phyloP scores from a whole-genome alignment of 2,797 vertebrate genomes.

The Fringilla coelebs region DNA sequence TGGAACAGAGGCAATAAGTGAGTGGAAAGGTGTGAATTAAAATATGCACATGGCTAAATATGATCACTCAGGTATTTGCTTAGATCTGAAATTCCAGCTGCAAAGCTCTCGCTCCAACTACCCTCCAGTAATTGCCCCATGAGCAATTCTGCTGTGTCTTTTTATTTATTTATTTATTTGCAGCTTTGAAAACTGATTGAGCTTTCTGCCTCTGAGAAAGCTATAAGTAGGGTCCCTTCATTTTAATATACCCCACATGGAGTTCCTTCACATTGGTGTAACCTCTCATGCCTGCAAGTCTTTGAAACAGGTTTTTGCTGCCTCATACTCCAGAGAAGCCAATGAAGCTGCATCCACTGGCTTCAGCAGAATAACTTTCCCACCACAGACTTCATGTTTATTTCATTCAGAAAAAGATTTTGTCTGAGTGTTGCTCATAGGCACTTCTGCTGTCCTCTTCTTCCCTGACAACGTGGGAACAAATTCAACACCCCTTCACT shows the following conservation, averaged over 20 bases:
- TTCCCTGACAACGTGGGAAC: neutral
- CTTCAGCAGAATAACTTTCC: neutral
- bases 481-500: neutral
- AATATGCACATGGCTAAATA: conserved; percentile 12
- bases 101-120: neutral
- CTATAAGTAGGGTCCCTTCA: neutral
- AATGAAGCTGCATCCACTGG: neutral
- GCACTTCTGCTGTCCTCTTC: neutral
- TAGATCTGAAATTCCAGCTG: conserved; percentile 9
- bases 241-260: neutral
- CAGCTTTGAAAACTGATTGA: neutral
- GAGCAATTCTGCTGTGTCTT: neutral
- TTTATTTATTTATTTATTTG: conserved; percentile 34
- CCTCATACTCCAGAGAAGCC: neutral
- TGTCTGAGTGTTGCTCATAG: neutral
- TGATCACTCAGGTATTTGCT: neutral
- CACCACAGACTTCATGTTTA: neutral
- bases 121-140: neutral
- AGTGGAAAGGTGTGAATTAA: conserved; percentile 49
- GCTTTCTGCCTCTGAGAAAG: neutral
- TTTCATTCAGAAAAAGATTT: neutral
- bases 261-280: neutral
- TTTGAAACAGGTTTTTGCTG: neutral
- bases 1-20: neutral
- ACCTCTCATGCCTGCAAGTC: neutral